A percentile compares a stretch with the other conserved stretches of the same genome.
Conservation (phyloP, 2,888 invertebrate species). For the Oligia latruncula region DNA sequence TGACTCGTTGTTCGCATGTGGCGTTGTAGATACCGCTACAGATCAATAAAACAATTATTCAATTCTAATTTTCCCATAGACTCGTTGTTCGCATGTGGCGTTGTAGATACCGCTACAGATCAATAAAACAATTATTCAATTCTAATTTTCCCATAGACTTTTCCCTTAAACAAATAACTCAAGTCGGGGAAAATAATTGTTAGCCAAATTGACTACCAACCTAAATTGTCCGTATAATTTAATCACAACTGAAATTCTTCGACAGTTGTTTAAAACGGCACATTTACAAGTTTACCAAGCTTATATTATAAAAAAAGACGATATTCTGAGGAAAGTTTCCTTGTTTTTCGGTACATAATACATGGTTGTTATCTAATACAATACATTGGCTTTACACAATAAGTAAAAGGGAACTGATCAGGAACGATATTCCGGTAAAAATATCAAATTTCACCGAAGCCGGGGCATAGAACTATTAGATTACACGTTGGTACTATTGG, state of each 20-base stretch:
- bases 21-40: too few relatives aligned
- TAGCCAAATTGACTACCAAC: neutral
- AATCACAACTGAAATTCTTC: neutral
- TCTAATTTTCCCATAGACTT: neutral
- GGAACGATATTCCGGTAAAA: slow-evolving; percentile 65
- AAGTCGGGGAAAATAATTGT: neutral
- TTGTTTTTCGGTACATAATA: slow-evolving; percentile 54
- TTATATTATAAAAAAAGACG: slow-evolving; percentile 30
- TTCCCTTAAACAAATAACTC: neutral
- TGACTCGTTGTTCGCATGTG: too few relatives aligned
- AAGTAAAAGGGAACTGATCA: slow-evolving; percentile 66
- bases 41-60: neutral
- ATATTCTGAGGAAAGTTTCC: slow-evolving; percentile 46
- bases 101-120: too few relatives aligned
- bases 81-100: too few relatives aligned
- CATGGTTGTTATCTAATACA: slow-evolving; percentile 61
- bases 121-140: neutral
- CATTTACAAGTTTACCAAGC: slow-evolving; percentile 7
- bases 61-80: neutral
- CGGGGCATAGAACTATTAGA: slow-evolving; percentile 62
- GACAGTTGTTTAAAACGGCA: neutral
- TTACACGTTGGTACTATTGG: slow-evolving; percentile 59
- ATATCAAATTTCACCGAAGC: slow-evolving; percentile 70
- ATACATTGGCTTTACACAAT: slow-evolving; percentile 67
- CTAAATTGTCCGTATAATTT: neutral